Conservation (phyloP, 2,113 vertebrate species). For the Ursus arctos region DNA sequence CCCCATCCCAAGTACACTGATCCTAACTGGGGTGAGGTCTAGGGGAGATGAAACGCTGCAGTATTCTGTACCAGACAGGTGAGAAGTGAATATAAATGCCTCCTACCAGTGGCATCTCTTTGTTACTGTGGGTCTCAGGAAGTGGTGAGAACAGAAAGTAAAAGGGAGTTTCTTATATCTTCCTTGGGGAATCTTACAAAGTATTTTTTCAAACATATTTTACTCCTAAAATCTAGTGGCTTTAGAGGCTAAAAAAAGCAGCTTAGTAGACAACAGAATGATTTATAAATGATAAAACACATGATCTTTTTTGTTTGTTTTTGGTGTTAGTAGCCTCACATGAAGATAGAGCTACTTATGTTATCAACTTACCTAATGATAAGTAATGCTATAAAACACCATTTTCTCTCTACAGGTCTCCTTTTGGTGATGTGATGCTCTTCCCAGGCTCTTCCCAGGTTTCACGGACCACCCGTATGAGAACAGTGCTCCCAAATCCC, state of each 20-base stretch:
- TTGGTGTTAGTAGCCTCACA: neutral
- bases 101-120: neutral
- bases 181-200: neutral
- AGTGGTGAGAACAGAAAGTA: neutral
- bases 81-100: neutral
- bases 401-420: neutral
- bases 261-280: neutral
- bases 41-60: neutral
- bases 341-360: neutral
- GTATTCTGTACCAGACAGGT: neutral
- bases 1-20: neutral
- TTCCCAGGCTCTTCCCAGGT: neutral
- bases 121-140: neutral
- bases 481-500: neutral
- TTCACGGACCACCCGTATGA: neutral
- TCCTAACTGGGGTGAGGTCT: neutral
- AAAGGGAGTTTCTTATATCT: neutral
- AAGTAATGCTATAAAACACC: neutral
- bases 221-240: neutral
- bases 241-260: neutral
- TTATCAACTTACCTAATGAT: neutral
- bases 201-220: neutral
- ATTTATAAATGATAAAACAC: slow-evolving; percentile 32
- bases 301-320: neutral
- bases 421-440: neutral